Evolutionary conservation across 2,113 vertebrate genomes (phyloP).

Genomic region (Chelonoidis abingdonii): DNA sequence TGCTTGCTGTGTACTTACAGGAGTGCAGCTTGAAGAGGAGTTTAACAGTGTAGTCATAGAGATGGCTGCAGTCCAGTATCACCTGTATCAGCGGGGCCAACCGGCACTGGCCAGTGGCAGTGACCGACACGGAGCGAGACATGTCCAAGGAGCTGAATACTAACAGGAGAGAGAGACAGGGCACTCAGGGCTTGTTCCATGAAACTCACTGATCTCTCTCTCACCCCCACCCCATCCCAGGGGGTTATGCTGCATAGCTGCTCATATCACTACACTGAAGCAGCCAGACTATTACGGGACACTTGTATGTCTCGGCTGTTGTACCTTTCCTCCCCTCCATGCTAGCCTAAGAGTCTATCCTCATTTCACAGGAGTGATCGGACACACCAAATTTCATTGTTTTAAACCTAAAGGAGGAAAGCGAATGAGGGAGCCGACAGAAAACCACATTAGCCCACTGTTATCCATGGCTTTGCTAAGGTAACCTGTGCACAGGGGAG

Average conservation of each 20-base stretch:
- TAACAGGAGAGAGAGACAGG: slow-evolving; percentile 39
- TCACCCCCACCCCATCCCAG: too few relatives aligned
- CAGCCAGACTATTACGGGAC: not conserved
- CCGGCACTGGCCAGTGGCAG: slow-evolving; percentile 94
- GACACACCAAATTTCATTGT: not conserved
- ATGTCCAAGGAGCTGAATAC: slow-evolving; percentile 98
- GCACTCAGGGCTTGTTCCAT: not conserved
- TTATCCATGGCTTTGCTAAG: not conserved
- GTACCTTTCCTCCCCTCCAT: not conserved
- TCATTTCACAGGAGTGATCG: not conserved
- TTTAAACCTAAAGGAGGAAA: not conserved
- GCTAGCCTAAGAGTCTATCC: not conserved
- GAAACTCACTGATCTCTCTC: not conserved
- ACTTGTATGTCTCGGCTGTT: not conserved
- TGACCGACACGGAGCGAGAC: slow-evolving; percentile 96
- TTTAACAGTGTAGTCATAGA: slow-evolving; percentile 98
- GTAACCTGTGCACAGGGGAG: not conserved
- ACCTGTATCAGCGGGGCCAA: slow-evolving; percentile 96
- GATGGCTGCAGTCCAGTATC: slow-evolving; percentile 95
- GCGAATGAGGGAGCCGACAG: not conserved
- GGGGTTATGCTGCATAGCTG: not conserved
- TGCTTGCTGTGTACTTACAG: slow-evolving; percentile 84
- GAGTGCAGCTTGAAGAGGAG: slow-evolving; percentile 98
- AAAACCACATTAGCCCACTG: not conserved
- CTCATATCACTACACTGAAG: not conserved